A percentile compares a stretch with the other conserved stretches of the same genome.
Evolutionary conservation across 2,797 vertebrate genomes (phyloP).

Genomic region (Microchirus variegatus): DNA sequence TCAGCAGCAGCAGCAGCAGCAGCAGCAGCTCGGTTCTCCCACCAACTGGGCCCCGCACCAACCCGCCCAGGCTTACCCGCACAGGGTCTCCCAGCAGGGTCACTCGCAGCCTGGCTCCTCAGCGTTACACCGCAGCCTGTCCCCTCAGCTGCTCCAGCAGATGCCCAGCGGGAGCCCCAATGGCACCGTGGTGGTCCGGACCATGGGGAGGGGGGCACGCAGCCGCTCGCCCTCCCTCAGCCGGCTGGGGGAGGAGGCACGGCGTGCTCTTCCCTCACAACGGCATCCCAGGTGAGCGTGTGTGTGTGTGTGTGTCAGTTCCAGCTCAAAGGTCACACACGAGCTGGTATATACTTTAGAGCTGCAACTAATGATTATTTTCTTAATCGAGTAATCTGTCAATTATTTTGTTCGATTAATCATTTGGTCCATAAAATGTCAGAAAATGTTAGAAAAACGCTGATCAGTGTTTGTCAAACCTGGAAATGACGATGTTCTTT

Average conservation of each 20-base stretch:
- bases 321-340: background rate
- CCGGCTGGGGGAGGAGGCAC: conserved; percentile 88
- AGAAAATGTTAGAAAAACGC: too few species aligned
- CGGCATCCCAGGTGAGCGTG: conserved; percentile 69
- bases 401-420: too few species aligned
- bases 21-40: conserved; percentile 52
- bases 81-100: conserved; percentile 73
- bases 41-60: conserved; percentile 61
- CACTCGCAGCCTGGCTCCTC: conserved; percentile 79
- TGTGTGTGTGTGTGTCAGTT: background rate
- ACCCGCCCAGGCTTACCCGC: conserved; percentile 63
- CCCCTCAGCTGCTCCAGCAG: conserved; percentile 92
- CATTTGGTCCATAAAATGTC: too few species aligned
- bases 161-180: conserved; percentile 89
- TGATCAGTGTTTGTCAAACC: too few species aligned
- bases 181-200: conserved; percentile 86
- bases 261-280: conserved; percentile 50
- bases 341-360: too few species aligned
- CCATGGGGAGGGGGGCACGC: conserved; percentile 85
- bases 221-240: conserved; percentile 94
- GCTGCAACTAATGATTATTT: too few species aligned
- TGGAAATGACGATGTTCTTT: too few species aligned
- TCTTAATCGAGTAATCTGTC: too few species aligned
- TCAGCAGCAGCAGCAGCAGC: conserved; percentile 54
- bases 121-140: conserved; percentile 91